Conservation (phyloP, 1,140 invertebrate species). For the Pygmarrhopalites habei region DNA sequence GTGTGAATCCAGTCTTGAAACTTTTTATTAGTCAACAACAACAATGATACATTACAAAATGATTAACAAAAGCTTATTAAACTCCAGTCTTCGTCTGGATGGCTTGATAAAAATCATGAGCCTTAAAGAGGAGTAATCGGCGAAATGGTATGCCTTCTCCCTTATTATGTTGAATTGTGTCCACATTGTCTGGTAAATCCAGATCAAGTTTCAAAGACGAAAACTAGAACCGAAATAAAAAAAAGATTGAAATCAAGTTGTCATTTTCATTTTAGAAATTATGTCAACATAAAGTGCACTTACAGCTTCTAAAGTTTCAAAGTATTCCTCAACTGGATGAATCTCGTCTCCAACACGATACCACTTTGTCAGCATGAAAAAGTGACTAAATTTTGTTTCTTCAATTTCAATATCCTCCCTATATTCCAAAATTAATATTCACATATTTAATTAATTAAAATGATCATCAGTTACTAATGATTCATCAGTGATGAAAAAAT, state of each 20-base stretch:
- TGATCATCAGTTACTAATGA: background rate
- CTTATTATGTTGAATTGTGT: slow-evolving; percentile 9
- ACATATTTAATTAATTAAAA: background rate
- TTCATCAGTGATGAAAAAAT: background rate
- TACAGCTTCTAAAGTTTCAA: background rate
- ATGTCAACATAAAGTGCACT: background rate
- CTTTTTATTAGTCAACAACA: no score
- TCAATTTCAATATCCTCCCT: slow-evolving; percentile 5
- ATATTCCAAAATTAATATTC: background rate
- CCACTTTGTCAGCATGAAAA: slow-evolving; percentile 1
- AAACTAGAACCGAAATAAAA: background rate
- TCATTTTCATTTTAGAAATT: background rate
- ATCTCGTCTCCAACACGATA: slow-evolving; percentile 1
- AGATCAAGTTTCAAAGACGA: background rate
- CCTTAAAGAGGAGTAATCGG: background rate
- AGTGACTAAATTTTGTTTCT: background rate
- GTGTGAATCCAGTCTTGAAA: no score
- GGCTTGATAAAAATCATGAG: background rate
- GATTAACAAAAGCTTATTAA: no score
- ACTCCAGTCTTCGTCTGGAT: no score
- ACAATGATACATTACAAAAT: no score
- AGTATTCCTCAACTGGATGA: slow-evolving; percentile 1
- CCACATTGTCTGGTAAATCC: background rate
- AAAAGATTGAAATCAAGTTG: background rate
- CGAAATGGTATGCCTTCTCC: slow-evolving; percentile 4